Conservation (phyloP, 2,888 invertebrate species). For the Drosophila anceps region DNA sequence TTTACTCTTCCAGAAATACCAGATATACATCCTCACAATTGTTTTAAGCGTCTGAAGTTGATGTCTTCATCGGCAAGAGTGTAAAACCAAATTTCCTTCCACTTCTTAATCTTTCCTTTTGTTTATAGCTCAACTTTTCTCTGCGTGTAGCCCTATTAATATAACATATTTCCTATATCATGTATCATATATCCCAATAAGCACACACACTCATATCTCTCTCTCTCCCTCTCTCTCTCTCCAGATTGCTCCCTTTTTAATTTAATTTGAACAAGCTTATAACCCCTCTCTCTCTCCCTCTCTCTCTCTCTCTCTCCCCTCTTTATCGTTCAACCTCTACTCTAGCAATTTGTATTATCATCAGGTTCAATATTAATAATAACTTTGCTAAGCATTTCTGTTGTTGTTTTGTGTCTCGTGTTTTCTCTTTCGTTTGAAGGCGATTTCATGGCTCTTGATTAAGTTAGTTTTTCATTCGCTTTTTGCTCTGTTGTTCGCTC, state of each 20-base stretch:
- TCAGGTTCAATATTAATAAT: constrained; percentile 70
- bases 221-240: neutral
- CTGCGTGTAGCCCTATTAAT: constrained; percentile 18
- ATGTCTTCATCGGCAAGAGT: no score
- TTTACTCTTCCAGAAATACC: no score
- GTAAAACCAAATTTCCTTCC: no score
- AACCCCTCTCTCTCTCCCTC: neutral
- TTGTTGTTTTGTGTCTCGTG: constrained; percentile 38
- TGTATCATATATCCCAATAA: constrained; percentile 13
- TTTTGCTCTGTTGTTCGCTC: neutral
- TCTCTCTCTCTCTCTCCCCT: neutral
- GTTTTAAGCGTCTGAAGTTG: no score
- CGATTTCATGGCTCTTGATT: constrained; percentile 76
- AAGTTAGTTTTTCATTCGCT: constrained; percentile 45
- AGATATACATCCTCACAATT: neutral
- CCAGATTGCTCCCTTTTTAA: constrained; percentile 14
- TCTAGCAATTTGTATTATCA: constrained; percentile 74
- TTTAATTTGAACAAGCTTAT: constrained; percentile 19
- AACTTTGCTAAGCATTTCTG: constrained; percentile 69
- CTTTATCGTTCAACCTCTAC: constrained; percentile 17
- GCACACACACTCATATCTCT: constrained; percentile 25
- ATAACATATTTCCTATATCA: constrained; percentile 26
- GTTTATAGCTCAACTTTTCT: constrained; percentile 6
- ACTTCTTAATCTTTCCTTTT: no score
- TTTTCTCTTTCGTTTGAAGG: constrained; percentile 64